Conservation (phyloP, 1,140 invertebrate genomes). For the Heliconius hewitsoni region DNA sequence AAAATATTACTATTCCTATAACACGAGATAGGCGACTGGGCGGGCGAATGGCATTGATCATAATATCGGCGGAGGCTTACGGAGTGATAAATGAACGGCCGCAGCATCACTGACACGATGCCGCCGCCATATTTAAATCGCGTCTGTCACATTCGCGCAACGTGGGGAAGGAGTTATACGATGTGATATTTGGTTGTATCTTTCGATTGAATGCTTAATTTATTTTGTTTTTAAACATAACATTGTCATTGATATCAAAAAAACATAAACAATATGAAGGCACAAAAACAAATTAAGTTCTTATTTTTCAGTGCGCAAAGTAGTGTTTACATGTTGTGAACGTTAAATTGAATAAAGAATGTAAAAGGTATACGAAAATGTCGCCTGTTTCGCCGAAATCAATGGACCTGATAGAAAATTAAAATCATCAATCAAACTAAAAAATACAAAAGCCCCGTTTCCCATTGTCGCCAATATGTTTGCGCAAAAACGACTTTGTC, state of each 20-base stretch:
- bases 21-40: conserved; percentile 52
- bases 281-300: not conserved
- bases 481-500: conserved; percentile 81
- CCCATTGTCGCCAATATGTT: conserved; percentile 79
- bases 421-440: conserved; percentile 81
- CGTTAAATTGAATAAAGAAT: conserved; percentile 20
- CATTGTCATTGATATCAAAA: no score
- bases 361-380: conserved; percentile 20
- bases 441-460: conserved; percentile 78
- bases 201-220: conserved; percentile 9
- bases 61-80: conserved; percentile 79
- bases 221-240: not conserved
- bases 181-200: conserved; percentile 15
- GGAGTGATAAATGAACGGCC: conserved; percentile 76
- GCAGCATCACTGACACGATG: conserved; percentile 67
- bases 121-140: conserved; percentile 77
- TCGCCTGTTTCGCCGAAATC: conserved; percentile 53
- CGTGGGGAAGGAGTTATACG: conserved; percentile 31
- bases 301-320: not conserved
- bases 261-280: no score
- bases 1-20: conserved; percentile 25
- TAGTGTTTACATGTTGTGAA: not conserved
- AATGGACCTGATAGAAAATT: conserved; percentile 76
- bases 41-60: conserved; percentile 77
- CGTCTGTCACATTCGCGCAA: conserved; percentile 69